Evolutionary conservation across 2,113 vertebrate species (phyloP), one percentile per base, ranked within the genome.

Genomic region (Acrocephalus kingi): DNA sequence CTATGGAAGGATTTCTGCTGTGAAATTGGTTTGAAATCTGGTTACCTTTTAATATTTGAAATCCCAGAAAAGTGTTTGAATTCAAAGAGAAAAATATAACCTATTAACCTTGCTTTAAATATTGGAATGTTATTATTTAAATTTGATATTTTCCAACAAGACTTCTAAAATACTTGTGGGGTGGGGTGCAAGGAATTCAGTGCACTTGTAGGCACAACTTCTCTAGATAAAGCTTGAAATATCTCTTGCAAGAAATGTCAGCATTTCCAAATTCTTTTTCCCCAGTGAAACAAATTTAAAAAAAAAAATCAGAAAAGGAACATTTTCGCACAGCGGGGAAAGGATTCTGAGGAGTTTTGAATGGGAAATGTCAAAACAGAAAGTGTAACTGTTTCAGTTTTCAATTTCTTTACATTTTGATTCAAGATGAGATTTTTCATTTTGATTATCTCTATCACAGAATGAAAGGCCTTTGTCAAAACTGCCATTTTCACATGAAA

Each of bases 291-390:
- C 68, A 93, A 95, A 96, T 62, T 73, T 1, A 49, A 83, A 86
- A 92, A 82, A 81, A 89, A 88, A 87, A 84, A 79, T 9, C 82
- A 87, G 90, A 84, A 95, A 90, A 88, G 80, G 96, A 93, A 94
- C 93, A 87, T 95, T 96, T 96, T 96, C 96, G 91, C 92, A 95
- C 92, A 96, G 88, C 64, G 15, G 69, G 93, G 93, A 90, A 87
- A 87, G 72, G 79, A 93, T 93, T 93, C 96, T 92, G 93, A 96
- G 90, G 73, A 94, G 93, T 96, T 96, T 96, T 90, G 86, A 94
- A 96, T 97, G 94, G 94, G 96, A 96, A 95, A 93, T 94, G 93
- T 94, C 94, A 96, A 95, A 97, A 96, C 94, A 96, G 85, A 92
- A 93, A 96, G 73, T 88, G 69, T 96, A 93, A 90, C 93, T 89